Base-by-base conservation (phyloP, 1,140 invertebrate species). In the Drosophila kurseongensis region DNA sequence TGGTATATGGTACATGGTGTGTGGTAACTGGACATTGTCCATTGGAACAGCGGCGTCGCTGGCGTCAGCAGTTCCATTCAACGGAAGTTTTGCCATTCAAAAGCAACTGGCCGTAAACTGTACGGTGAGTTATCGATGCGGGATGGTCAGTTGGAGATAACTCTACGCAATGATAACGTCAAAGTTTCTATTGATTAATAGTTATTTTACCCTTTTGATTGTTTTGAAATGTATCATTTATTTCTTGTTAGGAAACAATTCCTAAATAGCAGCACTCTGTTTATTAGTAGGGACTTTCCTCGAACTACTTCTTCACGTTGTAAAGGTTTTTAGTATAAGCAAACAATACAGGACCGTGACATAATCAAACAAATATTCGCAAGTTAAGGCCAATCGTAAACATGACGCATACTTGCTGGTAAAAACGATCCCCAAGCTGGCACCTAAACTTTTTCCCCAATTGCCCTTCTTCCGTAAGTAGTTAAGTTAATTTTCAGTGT, bases 21-120 rank as follows among this genome's bases (percentile, higher is more conserved):
- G 14, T 35, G 8, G 48, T 1, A 51, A 35, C 48, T 35, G 48
- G 48, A 51, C 48, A 59, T 14, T 59, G 42, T n/a, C 54, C 48
- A 35, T 10, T 27, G 27, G 32, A n/a, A n/a, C 10, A 41, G 48
- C 62, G 80, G 81, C 81, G 74, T 57, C 63, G 68, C 82, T 86
- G 78, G 66, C 82, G 84, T 86, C 82, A 88, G 75, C 83, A 71
- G 42, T 54, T 35, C 47, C 47, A 56, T 57, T 66, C 35, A 45
- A 18, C 18, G 68, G 68, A 72, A 72, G 68, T 72, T 71, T 71
- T 40, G n/a, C 65, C 65, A 68, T 69, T 71, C 36, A 35, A 48
- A 51, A 45, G 63, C 48, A 45, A 36, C 60, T 23, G 60, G 45
- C 45, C 29, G 66, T 66, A 66, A 68, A 68, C 60, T 23, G 29